Evolutionary conservation across 2,113 vertebrate genomes (phyloP).

Genomic region (Uria aalge): DNA sequence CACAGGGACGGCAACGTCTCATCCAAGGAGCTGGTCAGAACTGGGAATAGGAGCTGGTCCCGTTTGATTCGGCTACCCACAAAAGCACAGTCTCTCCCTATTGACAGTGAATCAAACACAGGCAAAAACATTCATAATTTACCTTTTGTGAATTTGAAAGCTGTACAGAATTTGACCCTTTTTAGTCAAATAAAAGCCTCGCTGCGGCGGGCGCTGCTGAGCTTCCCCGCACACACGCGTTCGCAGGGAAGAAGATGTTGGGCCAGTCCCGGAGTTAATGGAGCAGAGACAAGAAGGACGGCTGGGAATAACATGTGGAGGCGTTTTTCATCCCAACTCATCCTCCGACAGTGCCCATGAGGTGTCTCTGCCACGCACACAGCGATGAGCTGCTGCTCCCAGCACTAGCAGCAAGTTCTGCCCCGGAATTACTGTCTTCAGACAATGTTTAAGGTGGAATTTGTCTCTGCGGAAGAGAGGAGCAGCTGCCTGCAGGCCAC

Average conservation of each 20-base stretch:
- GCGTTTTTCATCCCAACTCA: background rate
- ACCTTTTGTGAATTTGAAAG: background rate
- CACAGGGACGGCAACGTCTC: background rate
- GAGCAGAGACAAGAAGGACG: background rate
- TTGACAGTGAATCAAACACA: background rate
- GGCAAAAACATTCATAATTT: background rate
- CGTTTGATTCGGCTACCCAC: background rate
- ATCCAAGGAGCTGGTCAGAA: background rate
- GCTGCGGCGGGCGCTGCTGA: background rate
- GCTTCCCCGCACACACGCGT: background rate
- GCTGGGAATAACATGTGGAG: background rate
- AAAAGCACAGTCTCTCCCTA: background rate
- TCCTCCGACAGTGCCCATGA: background rate
- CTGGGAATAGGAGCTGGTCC: background rate
- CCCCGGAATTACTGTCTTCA: background rate
- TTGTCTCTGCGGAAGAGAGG: background rate
- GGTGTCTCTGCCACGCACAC: background rate
- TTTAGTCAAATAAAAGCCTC: background rate
- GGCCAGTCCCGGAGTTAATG: background rate
- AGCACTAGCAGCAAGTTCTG: background rate
- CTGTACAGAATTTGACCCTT: background rate
- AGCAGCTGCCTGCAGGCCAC: background rate
- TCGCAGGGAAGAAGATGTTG: background rate
- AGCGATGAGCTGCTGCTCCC: background rate
- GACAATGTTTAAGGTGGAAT: background rate